Evolutionary conservation across 2,797 vertebrate genomes (phyloP).

Genomic region (Phataginus tetradactyla): DNA sequence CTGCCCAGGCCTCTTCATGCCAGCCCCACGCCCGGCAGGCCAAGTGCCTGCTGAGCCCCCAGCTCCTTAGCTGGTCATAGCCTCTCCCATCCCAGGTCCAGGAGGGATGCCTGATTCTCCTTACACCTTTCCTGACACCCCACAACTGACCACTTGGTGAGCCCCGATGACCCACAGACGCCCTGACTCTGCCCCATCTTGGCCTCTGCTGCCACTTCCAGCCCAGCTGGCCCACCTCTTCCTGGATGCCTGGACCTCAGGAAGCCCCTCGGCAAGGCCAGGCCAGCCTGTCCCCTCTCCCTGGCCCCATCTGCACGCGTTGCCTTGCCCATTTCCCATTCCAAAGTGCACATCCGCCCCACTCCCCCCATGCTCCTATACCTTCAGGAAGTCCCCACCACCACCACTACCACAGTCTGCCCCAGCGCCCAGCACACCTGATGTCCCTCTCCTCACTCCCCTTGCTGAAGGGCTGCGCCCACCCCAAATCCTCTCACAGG

Average conservation of each 20-base stretch:
- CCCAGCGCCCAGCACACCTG: not conserved
- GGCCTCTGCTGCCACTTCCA: not conserved
- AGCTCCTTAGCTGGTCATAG: not conserved
- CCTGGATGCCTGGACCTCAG: not conserved
- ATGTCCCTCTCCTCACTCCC: not conserved
- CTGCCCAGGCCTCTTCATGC: not conserved
- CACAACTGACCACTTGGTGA: not conserved
- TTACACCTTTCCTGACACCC: not conserved
- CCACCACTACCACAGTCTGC: not conserved
- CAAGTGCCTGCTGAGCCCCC: not conserved
- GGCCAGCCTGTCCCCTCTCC: not conserved
- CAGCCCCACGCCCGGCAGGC: not conserved
- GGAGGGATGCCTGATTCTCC: not conserved
- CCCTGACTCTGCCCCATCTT: not conserved
- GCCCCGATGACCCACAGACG: not conserved
- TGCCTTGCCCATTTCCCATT: not conserved
- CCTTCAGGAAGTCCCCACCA: not conserved
- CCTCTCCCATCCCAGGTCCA: not conserved
- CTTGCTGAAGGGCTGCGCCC: not conserved
- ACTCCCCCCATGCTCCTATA: not conserved
- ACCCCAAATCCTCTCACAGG: not conserved
- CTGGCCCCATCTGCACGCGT: rapidly evolving
- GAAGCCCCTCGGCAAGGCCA: not conserved
- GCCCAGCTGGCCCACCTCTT: not conserved
- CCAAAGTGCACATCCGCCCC: not conserved